These are phyloP conservation scores for Malthinus flaveolus DNA, from an alignment of 2,888 invertebrate genomes.

Conservation along the genomic window DNA sequence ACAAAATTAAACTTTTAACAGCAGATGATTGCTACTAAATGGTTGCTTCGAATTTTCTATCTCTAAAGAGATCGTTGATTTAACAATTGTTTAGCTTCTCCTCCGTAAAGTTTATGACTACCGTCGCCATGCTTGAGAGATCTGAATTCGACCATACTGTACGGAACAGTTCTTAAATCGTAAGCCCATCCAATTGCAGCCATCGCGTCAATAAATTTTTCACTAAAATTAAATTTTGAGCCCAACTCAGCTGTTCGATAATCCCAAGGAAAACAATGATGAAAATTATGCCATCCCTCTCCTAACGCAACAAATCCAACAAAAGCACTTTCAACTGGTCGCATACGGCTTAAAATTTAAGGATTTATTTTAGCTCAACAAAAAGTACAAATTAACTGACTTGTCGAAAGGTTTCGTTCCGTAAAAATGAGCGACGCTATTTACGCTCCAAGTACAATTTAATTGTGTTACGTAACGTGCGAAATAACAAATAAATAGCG, in stretches of 20 bases:
- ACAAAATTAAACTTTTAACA: too few species aligned
- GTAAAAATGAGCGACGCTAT: constrained; percentile 79
- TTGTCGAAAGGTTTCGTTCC: constrained; percentile 78
- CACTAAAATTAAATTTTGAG: constrained; percentile 62
- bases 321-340: constrained; percentile 65
- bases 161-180: constrained; percentile 60
- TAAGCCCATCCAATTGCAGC: constrained; percentile 64
- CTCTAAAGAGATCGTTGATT: too few species aligned
- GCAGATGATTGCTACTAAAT: too few species aligned
- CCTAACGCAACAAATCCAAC: constrained; percentile 64
- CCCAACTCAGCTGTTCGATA: constrained; percentile 63
- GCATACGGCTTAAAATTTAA: constrained; percentile 58
- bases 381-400: constrained; percentile 52
- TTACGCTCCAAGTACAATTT: constrained; percentile 82
- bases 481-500: constrained; percentile 65
- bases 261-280: constrained; percentile 74
- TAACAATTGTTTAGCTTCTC: too few species aligned
- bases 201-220: constrained; percentile 64
- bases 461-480: constrained; percentile 65
- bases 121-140: constrained; percentile 69
- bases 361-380: background rate
- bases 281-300: constrained; percentile 79
- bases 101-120: constrained; percentile 52
- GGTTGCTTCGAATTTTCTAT: too few species aligned
- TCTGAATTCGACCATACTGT: constrained; percentile 59